Evolutionary conservation across 2,888 invertebrate species (phyloP).

Genomic region (Melieria picta): DNA sequence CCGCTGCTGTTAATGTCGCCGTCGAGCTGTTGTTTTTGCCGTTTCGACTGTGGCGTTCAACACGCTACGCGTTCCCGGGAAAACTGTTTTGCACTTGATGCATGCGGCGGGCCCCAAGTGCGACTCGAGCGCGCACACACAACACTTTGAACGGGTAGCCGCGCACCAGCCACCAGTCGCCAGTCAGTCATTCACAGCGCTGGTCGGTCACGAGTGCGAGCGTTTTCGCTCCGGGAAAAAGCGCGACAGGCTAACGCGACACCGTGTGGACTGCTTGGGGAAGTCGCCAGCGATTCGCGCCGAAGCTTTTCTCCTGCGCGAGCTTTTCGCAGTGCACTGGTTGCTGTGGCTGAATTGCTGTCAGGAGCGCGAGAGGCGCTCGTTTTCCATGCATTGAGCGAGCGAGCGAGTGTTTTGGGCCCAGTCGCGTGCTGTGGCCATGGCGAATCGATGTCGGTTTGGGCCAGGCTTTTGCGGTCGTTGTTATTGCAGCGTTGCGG

Average conservation of each 20-base stretch:
- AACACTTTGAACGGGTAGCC: not conserved
- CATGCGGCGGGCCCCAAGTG: slow-evolving; percentile 50
- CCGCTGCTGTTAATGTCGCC: not conserved
- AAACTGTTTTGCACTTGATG: slow-evolving; percentile 61
- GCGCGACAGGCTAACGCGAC: not conserved
- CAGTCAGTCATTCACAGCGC: not conserved
- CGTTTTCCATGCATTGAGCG: not conserved
- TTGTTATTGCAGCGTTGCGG: not conserved
- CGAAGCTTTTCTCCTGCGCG: no score
- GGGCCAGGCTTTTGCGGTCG: not conserved
- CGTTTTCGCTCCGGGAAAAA: slow-evolving; percentile 26
- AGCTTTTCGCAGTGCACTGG: no score
- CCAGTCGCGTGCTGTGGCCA: not conserved
- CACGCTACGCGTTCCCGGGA: slow-evolving; percentile 64
- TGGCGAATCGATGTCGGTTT: no score
- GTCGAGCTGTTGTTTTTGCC: not conserved
- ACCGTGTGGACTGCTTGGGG: no score
- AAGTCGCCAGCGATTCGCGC: no score
- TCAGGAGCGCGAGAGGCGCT: not conserved
- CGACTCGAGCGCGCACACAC: slow-evolving; percentile 19
- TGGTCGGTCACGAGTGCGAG: not conserved
- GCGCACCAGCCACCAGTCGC: not conserved
- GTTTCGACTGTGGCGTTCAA: slow-evolving; percentile 45
- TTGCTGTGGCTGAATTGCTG: slow-evolving; percentile 11
- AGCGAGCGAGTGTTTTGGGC: not conserved